phyloP scores from a whole-genome alignment of 1,140 invertebrate species.

The Akabosia matsudoensis region DNA sequence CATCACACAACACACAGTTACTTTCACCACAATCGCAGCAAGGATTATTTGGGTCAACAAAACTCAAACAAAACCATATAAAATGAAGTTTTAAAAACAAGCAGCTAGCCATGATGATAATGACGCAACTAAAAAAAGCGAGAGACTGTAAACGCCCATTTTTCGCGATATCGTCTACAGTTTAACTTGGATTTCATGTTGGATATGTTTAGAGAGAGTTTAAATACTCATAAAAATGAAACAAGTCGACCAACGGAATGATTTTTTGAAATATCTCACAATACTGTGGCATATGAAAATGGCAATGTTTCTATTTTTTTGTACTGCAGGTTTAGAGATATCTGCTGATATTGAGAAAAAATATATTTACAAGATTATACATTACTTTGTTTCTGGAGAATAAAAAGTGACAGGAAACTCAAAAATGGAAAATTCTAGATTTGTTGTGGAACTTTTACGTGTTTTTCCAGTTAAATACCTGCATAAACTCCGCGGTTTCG shows the following conservation, averaged over 20 bases:
- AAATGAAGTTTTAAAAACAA: too few species aligned
- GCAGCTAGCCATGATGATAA: background rate
- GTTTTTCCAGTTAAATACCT: slow-evolving; percentile 37
- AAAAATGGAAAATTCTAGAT: background rate
- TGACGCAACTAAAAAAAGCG: slow-evolving; percentile 15
- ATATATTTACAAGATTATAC: too few species aligned
- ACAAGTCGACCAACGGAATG: slow-evolving; percentile 19
- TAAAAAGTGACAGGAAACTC: too few species aligned
- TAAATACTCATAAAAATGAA: background rate
- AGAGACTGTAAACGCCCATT: slow-evolving; percentile 17
- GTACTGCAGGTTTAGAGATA: background rate
- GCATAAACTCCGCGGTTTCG: slow-evolving; percentile 38
- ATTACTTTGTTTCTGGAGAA: too few species aligned
- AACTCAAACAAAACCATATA: too few species aligned
- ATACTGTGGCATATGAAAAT: slow-evolving; percentile 9
- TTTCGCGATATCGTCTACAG: background rate
- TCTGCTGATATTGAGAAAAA: slow-evolving; percentile 25
- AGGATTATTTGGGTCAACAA: too few species aligned
- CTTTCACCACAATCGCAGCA: too few species aligned
- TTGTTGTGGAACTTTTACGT: background rate
- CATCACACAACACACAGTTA: too few species aligned
- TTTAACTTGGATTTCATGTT: too few species aligned
- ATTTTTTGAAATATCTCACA: background rate
- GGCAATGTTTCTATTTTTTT: background rate
- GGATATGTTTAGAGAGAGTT: too few species aligned